Percentiles rank a stretch among this genome's conserved stretches.
These are phyloP conservation scores for Trachythela sp. DNA, from an alignment of 64 coral and sea anemone species.

Conservation along the genomic window DNA sequence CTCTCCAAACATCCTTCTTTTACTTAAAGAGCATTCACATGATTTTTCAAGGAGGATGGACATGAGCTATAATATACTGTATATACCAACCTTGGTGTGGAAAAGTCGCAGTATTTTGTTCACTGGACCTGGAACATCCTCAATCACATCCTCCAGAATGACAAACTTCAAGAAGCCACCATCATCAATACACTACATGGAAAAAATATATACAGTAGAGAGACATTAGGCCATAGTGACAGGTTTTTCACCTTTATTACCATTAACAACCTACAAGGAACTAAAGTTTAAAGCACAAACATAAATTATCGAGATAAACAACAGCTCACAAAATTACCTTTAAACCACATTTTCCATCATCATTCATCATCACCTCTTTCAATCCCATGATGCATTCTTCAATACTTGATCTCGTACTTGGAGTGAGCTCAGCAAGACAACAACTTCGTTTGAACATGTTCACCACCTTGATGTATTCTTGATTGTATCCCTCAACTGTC, in stretches of 20 bases:
- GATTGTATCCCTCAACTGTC: constrained; percentile 55
- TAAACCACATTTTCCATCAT: constrained; percentile 75
- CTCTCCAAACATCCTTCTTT: no score
- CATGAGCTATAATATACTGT: not conserved
- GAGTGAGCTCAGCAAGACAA: constrained; percentile 65
- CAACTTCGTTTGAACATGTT: constrained; percentile 82
- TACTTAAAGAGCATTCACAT: no score
- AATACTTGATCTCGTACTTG: constrained; percentile 58
- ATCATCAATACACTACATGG: constrained; percentile 64
- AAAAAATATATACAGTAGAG: not conserved
- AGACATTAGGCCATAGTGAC: no score
- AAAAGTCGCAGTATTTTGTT: constrained; percentile 76
- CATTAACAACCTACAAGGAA: no score
- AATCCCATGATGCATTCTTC: constrained; percentile 89
- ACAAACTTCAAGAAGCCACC: constrained; percentile 78
- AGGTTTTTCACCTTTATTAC: no score
- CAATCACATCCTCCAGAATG: constrained; percentile 70
- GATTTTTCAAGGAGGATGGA: no score
- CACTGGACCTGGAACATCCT: constrained; percentile 71
- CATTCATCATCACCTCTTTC: constrained; percentile 85
- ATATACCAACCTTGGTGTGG: constrained; percentile 59
- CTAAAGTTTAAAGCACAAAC: no score
- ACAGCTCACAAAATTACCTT: constrained; percentile 54
- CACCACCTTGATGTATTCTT: constrained; percentile 49
- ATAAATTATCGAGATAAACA: no score